A percentile compares a stretch with the other conserved stretches of the same genome.
Evolutionary conservation across 1,140 invertebrate genomes (phyloP).

Genomic region (Tetragnatha versicolor): DNA sequence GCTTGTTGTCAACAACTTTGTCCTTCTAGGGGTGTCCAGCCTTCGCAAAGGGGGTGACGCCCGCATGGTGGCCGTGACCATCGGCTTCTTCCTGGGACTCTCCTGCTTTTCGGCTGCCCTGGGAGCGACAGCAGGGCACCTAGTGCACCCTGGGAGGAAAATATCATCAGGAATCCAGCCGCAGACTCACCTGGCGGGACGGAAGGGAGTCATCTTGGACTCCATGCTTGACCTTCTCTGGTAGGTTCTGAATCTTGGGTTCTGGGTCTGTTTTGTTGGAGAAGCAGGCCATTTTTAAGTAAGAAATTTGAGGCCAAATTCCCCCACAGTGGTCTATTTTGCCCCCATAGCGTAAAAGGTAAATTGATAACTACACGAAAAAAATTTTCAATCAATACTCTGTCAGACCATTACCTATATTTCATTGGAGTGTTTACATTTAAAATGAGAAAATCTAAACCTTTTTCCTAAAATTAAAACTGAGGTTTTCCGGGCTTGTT

Average conservation of each 20-base stretch:
- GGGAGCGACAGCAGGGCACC: constrained; percentile 35
- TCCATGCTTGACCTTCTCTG: constrained; percentile 42
- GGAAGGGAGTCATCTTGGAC: constrained; percentile 45
- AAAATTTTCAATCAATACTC: too few species aligned
- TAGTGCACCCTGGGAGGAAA: constrained; percentile 32
- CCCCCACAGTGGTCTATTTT: too few species aligned
- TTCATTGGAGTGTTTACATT: too few species aligned
- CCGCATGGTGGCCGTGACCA: constrained; percentile 46
- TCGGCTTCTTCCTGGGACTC: constrained; percentile 31
- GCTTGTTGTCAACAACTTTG: not conserved
- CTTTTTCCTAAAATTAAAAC: too few species aligned
- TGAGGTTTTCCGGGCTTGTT: too few species aligned
- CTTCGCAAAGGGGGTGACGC: constrained; percentile 45
- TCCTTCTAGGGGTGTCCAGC: constrained; percentile 27
- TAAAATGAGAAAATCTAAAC: too few species aligned
- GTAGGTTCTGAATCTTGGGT: not conserved
- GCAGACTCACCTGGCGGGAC: constrained; percentile 4
- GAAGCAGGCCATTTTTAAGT: too few species aligned
- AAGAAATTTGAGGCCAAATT: too few species aligned
- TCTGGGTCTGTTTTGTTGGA: too few species aligned
- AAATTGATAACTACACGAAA: too few species aligned
- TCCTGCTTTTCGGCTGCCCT: constrained; percentile 30
- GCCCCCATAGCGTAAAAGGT: too few species aligned
- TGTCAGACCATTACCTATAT: too few species aligned
- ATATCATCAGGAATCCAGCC: not conserved